A percentile compares a stretch with the other conserved stretches of the same genome.
phyloP scores from a whole-genome alignment of 2,113 vertebrate genomes.

The Bubo scandiacus region DNA sequence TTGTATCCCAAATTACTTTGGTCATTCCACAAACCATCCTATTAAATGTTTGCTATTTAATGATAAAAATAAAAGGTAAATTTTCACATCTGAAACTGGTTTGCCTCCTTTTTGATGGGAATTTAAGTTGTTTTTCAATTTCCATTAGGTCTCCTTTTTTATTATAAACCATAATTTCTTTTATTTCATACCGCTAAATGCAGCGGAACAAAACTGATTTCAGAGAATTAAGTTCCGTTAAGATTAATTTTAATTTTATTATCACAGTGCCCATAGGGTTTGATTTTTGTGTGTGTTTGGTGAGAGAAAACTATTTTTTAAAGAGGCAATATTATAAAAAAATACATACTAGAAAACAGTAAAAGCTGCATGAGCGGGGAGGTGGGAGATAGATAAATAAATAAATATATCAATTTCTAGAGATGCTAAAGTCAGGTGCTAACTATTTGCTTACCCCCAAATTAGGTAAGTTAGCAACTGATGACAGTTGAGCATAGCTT shows the following conservation, averaged over 20 bases:
- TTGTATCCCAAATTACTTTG: not conserved
- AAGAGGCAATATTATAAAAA: not conserved
- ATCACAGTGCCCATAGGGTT: not conserved
- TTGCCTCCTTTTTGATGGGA: not conserved
- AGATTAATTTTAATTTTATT: constrained; percentile 50
- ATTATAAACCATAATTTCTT: not conserved
- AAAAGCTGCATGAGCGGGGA: not conserved
- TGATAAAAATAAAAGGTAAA: not conserved
- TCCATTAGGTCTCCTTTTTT: not conserved
- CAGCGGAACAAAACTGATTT: constrained; percentile 40
- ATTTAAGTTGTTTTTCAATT: not conserved
- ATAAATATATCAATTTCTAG: not conserved
- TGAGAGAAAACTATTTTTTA: not conserved
- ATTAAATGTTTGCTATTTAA: not conserved
- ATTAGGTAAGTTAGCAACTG: not conserved
- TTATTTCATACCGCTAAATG: constrained; percentile 41
- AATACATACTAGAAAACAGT: not conserved
- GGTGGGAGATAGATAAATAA: not conserved
- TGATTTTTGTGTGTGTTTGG: not conserved
- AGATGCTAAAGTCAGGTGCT: not conserved
- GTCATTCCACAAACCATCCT: not conserved
- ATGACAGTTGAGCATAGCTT: not conserved
- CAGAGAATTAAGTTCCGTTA: constrained; percentile 16
- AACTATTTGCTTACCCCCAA: not conserved
- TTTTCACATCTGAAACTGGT: not conserved